Evolutionary conservation across 2,113 vertebrate genomes (phyloP).

Genomic region (Tragelaphus scriptus): DNA sequence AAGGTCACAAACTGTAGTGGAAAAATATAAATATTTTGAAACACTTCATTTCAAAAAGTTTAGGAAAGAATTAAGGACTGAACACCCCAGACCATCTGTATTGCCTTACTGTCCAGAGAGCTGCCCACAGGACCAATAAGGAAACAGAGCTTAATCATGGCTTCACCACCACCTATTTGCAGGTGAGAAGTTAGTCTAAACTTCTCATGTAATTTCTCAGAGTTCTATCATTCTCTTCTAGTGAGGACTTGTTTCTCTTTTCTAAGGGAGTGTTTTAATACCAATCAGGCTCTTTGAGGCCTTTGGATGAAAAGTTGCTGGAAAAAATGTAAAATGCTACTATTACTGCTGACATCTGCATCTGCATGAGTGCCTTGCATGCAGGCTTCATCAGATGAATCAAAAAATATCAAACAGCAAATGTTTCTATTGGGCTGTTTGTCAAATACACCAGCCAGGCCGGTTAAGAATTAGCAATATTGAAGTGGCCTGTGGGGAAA

Average conservation of each 20-base stretch:
- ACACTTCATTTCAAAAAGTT: background rate
- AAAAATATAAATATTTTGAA: background rate
- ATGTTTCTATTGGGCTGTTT: background rate
- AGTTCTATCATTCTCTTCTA: background rate
- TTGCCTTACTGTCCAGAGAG: background rate
- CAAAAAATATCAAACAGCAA: slow-evolving; percentile 17
- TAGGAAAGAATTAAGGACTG: background rate
- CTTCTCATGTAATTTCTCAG: background rate
- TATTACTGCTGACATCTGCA: background rate
- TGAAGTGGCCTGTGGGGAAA: background rate
- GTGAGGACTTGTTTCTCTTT: background rate
- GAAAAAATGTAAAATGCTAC: slow-evolving; percentile 1
- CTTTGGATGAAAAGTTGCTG: background rate
- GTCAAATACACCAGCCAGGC: slow-evolving; percentile 12
- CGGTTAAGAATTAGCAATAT: slow-evolving; percentile 13
- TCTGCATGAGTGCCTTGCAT: background rate
- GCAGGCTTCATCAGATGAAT: background rate
- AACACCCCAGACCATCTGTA: background rate
- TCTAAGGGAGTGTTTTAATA: background rate
- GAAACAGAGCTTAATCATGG: background rate
- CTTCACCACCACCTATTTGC: background rate
- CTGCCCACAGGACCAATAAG: background rate
- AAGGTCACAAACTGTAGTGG: background rate
- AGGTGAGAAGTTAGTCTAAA: background rate
- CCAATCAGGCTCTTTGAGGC: background rate